Evolutionary conservation across 2,888 invertebrate genomes (phyloP).

Genomic region (Ceriagrion tenellum): DNA sequence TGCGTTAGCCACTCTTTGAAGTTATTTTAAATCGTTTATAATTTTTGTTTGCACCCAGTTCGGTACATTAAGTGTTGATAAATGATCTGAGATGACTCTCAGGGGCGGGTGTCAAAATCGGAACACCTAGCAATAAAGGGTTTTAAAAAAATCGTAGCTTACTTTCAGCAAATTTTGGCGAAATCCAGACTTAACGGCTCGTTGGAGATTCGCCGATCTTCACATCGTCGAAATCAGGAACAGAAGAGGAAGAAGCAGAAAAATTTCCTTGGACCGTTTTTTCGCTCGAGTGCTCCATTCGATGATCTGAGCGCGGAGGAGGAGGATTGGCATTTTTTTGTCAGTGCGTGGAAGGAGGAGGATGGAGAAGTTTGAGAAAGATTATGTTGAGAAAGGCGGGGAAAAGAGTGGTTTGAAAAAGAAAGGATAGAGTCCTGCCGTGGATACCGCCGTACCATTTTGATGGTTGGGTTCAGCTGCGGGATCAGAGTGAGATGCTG

Average conservation of each 20-base stretch:
- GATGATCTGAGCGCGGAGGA: not conserved
- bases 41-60: no score
- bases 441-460: not conserved
- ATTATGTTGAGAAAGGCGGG: not conserved
- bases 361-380: not conserved
- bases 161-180: not conserved
- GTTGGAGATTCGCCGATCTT: not conserved
- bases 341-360: not conserved
- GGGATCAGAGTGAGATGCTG: not conserved
- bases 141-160: not conserved
- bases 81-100: no score
- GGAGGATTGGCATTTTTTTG: not conserved
- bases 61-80: no score
- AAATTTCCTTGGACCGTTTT: not conserved
- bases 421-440: not conserved
- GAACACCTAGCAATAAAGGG: no score
- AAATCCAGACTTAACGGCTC: not conserved
- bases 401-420: not conserved
- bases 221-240: not conserved
- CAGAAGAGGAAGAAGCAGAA: not conserved
- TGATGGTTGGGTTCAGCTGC: not conserved
- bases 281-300: not conserved
- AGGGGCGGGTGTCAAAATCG: no score
- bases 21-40: no score
- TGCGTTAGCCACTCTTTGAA: no score